These are phyloP conservation scores for Zygothrica quintamaculata DNA, from an alignment of 2,888 invertebrate species.

Conservation along the genomic window DNA sequence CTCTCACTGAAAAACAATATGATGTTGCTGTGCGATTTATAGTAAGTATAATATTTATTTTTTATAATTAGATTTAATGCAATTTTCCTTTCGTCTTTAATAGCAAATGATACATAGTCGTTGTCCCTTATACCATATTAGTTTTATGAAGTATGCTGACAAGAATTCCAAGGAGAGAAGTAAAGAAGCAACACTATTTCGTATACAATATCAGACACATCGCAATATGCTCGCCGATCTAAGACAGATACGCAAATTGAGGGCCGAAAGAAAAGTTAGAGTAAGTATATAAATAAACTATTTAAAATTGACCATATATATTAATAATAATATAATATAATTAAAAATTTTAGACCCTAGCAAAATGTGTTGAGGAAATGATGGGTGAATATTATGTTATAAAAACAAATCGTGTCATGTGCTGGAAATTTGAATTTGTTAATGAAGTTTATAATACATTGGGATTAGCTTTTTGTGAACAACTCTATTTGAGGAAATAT, in stretches of 20 bases:
- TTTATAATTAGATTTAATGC: too few species aligned
- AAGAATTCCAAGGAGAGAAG: constrained; percentile 58
- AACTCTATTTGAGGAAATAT: constrained; percentile 37
- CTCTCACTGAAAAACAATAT: constrained; percentile 63
- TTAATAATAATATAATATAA: not conserved
- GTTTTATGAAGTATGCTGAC: constrained; percentile 67
- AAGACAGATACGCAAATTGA: constrained; percentile 60
- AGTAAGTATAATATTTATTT: constrained; percentile 47
- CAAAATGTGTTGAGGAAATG: constrained; percentile 71
- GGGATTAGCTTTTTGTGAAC: constrained; percentile 75
- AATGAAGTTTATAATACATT: constrained; percentile 82
- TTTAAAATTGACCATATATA: too few species aligned
- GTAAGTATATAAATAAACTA: constrained; percentile 41
- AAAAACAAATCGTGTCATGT: constrained; percentile 82
- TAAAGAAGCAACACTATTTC: constrained; percentile 69
- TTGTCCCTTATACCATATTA: constrained; percentile 77
- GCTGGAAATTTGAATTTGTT: constrained; percentile 82
- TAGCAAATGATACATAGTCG: constrained; percentile 83
- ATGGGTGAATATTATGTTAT: constrained; percentile 81
- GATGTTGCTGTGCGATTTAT: constrained; percentile 72
- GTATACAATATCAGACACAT: constrained; percentile 81
- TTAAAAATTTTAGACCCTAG: constrained; percentile 11
- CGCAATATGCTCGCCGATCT: constrained; percentile 79
- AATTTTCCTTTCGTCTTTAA: not conserved
- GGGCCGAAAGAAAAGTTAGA: constrained; percentile 58